These are phyloP conservation scores for Sitta carolinensis DNA, from an alignment of 2,797 vertebrate species.

Conservation along the genomic window DNA sequence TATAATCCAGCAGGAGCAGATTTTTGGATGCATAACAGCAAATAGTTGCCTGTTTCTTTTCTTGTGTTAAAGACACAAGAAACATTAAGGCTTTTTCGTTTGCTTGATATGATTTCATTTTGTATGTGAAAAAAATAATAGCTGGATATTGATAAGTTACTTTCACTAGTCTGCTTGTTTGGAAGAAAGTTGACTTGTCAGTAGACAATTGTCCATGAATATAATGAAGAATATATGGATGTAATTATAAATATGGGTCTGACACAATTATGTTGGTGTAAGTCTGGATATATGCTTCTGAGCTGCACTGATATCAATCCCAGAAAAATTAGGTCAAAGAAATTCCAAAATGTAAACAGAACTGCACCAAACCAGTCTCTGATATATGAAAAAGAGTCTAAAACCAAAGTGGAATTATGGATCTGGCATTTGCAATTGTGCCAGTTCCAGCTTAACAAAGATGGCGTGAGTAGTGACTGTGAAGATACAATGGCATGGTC, in stretches of 20 bases:
- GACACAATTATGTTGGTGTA: not conserved
- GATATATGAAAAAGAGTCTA: not conserved
- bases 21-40: slow-evolving; percentile 27
- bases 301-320: not conserved
- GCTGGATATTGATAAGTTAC: not conserved
- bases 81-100: not conserved
- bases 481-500: not conserved
- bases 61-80: not conserved
- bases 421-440: not conserved
- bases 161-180: slow-evolving; percentile 13
- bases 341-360: not conserved
- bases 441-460: not conserved
- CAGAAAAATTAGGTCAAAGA: not conserved
- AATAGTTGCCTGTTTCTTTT: not conserved
- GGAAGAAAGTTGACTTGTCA: slow-evolving; percentile 15
- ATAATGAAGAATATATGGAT: not conserved
- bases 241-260: not conserved
- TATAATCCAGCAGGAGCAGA: slow-evolving; percentile 32
- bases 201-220: not conserved
- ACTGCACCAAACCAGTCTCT: not conserved
- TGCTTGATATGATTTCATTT: not conserved
- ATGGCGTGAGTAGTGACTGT: not conserved
- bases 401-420: not conserved
- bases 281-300: not conserved
- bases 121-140: not conserved